These are phyloP conservation scores for Acyrthosiphon pisum DNA, from an alignment of 1,140 invertebrate species.

Conservation along the genomic window DNA sequence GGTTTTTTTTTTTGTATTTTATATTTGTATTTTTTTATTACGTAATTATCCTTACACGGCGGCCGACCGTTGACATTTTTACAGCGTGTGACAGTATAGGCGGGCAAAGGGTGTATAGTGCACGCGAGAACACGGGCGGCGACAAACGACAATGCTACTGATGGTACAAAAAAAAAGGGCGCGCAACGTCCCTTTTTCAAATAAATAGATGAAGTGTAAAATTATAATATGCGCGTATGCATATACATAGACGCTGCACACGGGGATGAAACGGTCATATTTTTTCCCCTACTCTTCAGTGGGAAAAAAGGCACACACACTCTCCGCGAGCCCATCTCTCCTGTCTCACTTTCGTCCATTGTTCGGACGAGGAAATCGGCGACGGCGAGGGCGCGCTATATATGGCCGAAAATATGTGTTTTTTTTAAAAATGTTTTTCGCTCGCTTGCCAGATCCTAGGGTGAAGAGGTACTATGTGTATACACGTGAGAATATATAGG, in stretches of 20 bases:
- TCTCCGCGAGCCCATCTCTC: not conserved
- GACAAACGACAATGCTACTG: constrained; percentile 5
- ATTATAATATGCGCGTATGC: constrained; percentile 34
- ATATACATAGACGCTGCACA: not conserved
- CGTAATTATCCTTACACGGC: constrained; percentile 26
- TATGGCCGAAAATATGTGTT: not conserved
- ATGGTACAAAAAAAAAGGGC: constrained; percentile 1
- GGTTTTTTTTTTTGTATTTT: constrained; percentile 3
- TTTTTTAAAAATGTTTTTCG: constrained; percentile 7
- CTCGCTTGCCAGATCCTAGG: not conserved
- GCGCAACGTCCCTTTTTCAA: constrained; percentile 37
- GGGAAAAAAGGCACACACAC: not conserved
- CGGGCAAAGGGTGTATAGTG: not conserved
- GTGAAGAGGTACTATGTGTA: not conserved
- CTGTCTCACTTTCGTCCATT: not conserved
- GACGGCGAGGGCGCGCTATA: not conserved
- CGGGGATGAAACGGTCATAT: not conserved
- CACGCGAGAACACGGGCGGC: constrained; percentile 18
- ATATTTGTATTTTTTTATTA: constrained; percentile 36
- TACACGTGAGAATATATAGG: not conserved
- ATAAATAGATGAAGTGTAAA: constrained; percentile 57
- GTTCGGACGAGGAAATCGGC: not conserved
- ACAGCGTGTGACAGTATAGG: not conserved
- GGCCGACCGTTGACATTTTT: constrained; percentile 32
- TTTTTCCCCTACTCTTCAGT: constrained; percentile 15